Conservation (phyloP, 2,888 invertebrate species). For the Chrysopilus asiliformis region DNA sequence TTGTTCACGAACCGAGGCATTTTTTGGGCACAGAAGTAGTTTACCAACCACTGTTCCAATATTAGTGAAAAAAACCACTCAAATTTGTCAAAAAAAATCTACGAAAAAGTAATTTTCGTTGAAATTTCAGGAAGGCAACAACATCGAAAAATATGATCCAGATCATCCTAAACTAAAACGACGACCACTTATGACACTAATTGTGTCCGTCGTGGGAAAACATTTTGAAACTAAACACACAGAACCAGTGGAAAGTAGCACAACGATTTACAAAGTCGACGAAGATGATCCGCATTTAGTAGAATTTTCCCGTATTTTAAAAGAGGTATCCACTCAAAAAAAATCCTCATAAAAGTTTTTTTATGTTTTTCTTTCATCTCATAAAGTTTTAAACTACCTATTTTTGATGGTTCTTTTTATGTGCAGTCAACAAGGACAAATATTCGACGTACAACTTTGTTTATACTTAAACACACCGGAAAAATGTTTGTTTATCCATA, state of each 20-base stretch:
- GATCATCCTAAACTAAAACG: slow-evolving; percentile 27
- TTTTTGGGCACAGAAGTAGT: no score
- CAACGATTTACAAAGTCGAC: slow-evolving; percentile 23
- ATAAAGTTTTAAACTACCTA: no score
- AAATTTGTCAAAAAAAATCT: not conserved
- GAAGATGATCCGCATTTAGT: slow-evolving; percentile 17
- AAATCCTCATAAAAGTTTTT: no score
- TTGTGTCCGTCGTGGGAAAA: slow-evolving; percentile 31
- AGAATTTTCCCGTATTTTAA: not conserved
- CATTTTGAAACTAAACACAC: slow-evolving; percentile 23
- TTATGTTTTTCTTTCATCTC: no score
- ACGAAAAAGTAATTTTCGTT: not conserved
- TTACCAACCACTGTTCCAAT: no score
- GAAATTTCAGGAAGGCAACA: slow-evolving; percentile 24
- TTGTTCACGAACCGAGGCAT: no score
- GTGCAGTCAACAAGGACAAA: slow-evolving; percentile 5
- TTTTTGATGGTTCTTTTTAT: slow-evolving; percentile 1
- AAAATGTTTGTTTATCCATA: slow-evolving; percentile 33
- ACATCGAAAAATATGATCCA: slow-evolving; percentile 25
- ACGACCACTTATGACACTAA: slow-evolving; percentile 30
- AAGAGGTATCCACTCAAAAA: not conserved
- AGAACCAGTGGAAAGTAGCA: slow-evolving; percentile 14
- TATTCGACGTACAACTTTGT: slow-evolving; percentile 16
- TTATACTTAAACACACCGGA: slow-evolving; percentile 25
- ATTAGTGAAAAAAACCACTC: not conserved